These are phyloP conservation scores for Ancistrus triradiatus DNA, from an alignment of 2,113 vertebrate species.

Conservation along the genomic window DNA sequence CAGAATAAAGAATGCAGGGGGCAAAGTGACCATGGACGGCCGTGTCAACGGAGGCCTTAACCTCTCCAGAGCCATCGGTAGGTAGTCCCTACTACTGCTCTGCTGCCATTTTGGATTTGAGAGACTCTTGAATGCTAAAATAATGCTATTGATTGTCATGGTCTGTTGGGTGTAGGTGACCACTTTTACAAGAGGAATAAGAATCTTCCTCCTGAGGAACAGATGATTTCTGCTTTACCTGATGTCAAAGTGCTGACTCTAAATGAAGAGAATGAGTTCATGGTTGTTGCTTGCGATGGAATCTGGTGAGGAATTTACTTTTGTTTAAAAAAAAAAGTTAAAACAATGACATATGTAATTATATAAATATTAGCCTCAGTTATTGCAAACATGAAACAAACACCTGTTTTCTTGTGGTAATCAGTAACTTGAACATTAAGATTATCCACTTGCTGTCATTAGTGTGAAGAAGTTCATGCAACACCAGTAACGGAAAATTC, in stretches of 20 bases:
- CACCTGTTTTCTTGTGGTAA: too few relatives aligned
- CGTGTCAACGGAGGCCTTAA: constrained; percentile 95
- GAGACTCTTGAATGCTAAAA: not conserved
- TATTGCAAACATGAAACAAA: too few relatives aligned
- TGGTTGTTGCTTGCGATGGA: constrained; percentile 97
- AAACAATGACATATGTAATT: too few relatives aligned
- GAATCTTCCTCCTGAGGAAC: constrained; percentile 87
- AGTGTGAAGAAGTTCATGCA: too few relatives aligned
- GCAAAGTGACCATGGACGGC: constrained; percentile 97
- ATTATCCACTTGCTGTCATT: too few relatives aligned
- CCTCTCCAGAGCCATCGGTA: constrained; percentile 94
- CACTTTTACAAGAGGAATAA: constrained; percentile 98
- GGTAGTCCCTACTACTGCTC: constrained; percentile 29
- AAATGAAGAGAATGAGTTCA: constrained; percentile 91
- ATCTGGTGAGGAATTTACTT: constrained; percentile 80
- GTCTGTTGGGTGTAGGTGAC: constrained; percentile 72
- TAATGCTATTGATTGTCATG: not conserved
- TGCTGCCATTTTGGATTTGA: not conserved
- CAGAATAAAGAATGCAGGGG: constrained; percentile 94
- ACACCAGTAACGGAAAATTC: too few relatives aligned
- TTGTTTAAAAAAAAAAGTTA: not conserved
- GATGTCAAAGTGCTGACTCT: constrained; percentile 94
- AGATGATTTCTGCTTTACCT: constrained; percentile 96
- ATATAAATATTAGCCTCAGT: too few relatives aligned
- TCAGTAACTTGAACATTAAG: too few relatives aligned